Base-by-base conservation (phyloP, 2,888 invertebrate species). In the Heliconius aoede region DNA sequence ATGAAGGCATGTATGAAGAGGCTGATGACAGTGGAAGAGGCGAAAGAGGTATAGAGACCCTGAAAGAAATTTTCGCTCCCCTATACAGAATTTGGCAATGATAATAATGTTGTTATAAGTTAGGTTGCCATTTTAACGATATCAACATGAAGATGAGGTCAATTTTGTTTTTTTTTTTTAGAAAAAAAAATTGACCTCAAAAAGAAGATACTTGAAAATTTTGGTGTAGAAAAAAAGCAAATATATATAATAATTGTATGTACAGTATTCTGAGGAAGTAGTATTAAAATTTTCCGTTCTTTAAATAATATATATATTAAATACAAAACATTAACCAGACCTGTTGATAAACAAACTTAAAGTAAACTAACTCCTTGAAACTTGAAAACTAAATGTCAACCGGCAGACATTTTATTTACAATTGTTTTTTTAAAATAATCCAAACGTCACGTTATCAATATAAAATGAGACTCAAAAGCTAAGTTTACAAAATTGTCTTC, bases 371-470 rank as follows among this genome's bases (percentile, higher is more conserved):
- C 13, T 64, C 5, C n/a, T 64, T n/a, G 32, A 13, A 36, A 65
- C 65, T 65, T 24, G 36, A 65, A 65, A 36, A 24, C 24, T 36
- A 65, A 65, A 65, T 65, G 65, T 65, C 65, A 65, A 36, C 65
- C 7, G 36, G 13, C 32, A 13, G 60, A 60, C 7, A 60, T 26
- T 60, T 26, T 24, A n/a, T 18, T 36, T 24, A 65, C 40, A n/a
- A 55, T 9, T 55, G 15, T 65, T 24, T 24, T 7, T 24, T 24
- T 15, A 24, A 15, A 32, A 60, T 26, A 60, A 60, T 60, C 3
- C 3, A 24, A 11, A 11, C 58, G 21, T 51, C 51, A 51, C 21
- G 51, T 51, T 51, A 51, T 51, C 51, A 18, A 51, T n/a, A 21
- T 51, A 8, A 51, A n/a, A 21, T n/a, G 21, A 51, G 8, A 51